A percentile compares a stretch with the other conserved stretches of the same genome.
phyloP scores from a whole-genome alignment of 2,797 vertebrate species.

The Parotocinclus haroldoi region DNA sequence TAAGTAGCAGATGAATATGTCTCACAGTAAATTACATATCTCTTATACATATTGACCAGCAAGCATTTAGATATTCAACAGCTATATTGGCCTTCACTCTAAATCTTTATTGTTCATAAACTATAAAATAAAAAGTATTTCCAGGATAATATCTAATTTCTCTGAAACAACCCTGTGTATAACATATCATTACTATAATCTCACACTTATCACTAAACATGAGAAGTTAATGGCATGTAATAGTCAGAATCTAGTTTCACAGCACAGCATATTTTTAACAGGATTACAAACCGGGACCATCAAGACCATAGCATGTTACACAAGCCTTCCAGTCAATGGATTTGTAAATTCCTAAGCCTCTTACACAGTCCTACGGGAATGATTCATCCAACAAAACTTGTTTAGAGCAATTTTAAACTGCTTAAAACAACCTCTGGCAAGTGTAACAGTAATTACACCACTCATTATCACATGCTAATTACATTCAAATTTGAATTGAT shows the following conservation, averaged over 20 bases:
- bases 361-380: slow-evolving; percentile 57
- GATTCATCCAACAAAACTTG: slow-evolving; percentile 35
- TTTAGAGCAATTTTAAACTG: slow-evolving; percentile 39
- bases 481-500: neutral
- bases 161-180: no score
- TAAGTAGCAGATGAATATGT: no score
- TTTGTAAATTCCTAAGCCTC: slow-evolving; percentile 61
- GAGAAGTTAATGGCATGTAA: neutral
- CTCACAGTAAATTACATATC: no score
- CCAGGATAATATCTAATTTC: no score
- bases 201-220: no score
- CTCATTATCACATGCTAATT: slow-evolving; percentile 2
- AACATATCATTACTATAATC: no score
- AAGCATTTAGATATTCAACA: no score
- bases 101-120: no score
- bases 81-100: no score
- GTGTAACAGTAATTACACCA: slow-evolving; percentile 45
- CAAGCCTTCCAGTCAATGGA: slow-evolving; percentile 65
- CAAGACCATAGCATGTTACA: slow-evolving; percentile 59
- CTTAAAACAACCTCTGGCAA: slow-evolving; percentile 36
- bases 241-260: slow-evolving; percentile 72
- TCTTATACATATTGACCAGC: no score
- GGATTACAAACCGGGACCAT: slow-evolving; percentile 73
- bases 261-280: slow-evolving; percentile 72
- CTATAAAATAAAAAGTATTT: no score